Base-by-base conservation (phyloP, 2,797 vertebrate species). In the Antrozous pallidus region DNA sequence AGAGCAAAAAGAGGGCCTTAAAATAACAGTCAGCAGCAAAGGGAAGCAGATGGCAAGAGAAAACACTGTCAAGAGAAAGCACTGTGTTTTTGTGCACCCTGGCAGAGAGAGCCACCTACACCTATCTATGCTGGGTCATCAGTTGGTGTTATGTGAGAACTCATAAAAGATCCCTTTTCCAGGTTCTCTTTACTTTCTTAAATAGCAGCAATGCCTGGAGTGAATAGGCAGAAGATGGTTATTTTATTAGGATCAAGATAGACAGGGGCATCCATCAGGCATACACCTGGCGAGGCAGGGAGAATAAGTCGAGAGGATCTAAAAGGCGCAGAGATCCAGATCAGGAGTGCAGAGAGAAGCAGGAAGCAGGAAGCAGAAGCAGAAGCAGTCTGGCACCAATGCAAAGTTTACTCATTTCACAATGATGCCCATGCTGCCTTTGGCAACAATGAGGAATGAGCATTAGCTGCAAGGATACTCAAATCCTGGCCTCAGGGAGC, bases 311-410 rank as follows among this genome's bases (percentile, higher is more conserved):
- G 58, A 61, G 93, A 96, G 77, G 31, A 67, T 24, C 83, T 54
- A 4, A 33, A 69, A 77, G 54, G 74, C 45, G 6, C 47, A 26
- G 54, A 83, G 54, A 45, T 70, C 81, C 38, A 61, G 70, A 56
- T 90, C 94, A 81, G 28, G 36, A 31, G 33, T 26, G 18, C 69
- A 45, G 28, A 78, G 8, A 93, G 73, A 90, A 95, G 56, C 94
- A 92, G 63, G 93, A 94, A 93, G 45, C 71, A 88, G 83, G 79
- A 42, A 42, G 42, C n/a, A n/a, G n/a, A n/a, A 67, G 61, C 45
- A 4, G 47, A 65, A 58, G 67, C 33, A 51, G 69, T 16, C 45
- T 91, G 80, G 90, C 26, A 77, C 20, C 54, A 40, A 42, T 9
- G 33, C 56, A 38, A 49, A 22, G 31, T 63, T 69, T 51, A 81